Conservation (phyloP, 1,140 invertebrate species). For the Drosophila seguyi region DNA sequence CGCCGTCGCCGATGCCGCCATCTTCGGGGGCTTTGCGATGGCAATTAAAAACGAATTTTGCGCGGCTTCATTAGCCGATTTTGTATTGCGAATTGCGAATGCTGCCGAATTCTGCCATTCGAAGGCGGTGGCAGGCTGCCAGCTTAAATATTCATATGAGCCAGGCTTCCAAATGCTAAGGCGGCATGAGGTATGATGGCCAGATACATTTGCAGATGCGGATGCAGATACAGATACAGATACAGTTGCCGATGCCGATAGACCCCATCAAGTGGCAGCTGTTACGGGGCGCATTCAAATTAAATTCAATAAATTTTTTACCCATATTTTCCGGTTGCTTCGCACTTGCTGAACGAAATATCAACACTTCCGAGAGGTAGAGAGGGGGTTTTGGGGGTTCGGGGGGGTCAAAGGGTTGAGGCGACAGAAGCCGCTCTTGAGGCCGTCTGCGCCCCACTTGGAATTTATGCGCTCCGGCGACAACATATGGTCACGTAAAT, state of each 20-base stretch:
- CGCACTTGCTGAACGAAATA: constrained; percentile 69
- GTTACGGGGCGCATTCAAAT: constrained; percentile 77
- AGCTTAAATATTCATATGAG: constrained; percentile 78
- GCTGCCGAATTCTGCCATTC: constrained; percentile 1
- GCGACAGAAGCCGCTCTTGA: constrained; percentile 45
- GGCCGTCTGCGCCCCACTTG: constrained; percentile 74
- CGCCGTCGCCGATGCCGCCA: constrained; percentile 56
- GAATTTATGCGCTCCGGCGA: constrained; percentile 80
- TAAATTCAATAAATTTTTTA: constrained; percentile 82
- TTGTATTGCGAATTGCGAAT: constrained; percentile 18
- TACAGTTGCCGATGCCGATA: constrained; percentile 13
- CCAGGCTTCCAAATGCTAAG: constrained; percentile 35
- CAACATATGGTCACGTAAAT: constrained; percentile 84
- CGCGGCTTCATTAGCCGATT: constrained; percentile 73
- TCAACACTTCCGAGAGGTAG: constrained; percentile 53
- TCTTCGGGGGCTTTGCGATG: constrained; percentile 72
- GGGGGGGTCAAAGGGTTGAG: constrained; percentile 30
- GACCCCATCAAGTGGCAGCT: constrained; percentile 55
- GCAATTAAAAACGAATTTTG: constrained; percentile 84
- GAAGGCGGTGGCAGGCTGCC: constrained; percentile 48
- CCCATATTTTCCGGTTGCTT: constrained; percentile 41
- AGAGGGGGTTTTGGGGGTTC: constrained; percentile 17
- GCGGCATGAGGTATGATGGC: constrained; percentile 47
- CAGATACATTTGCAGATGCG: constrained; percentile 26
- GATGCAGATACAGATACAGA: constrained; percentile 13